Base-by-base conservation (phyloP, 2,113 vertebrate genomes). In the Fregata magnificens region DNA sequence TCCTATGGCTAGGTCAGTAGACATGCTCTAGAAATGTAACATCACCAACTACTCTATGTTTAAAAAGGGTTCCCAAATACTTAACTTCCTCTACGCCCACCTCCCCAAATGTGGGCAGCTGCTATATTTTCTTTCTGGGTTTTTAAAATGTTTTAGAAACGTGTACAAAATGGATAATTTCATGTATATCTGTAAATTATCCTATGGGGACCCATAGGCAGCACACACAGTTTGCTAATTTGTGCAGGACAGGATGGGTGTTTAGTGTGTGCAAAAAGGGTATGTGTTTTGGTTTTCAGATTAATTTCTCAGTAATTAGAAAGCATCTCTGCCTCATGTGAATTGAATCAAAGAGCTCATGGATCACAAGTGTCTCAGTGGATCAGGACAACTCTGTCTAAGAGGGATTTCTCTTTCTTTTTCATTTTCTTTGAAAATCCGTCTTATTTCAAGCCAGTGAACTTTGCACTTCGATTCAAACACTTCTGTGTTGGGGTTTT, bases 261-360 rank as follows among this genome's bases (percentile, higher is more conserved):
- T 82, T 94, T 90, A 88, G 70, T 80, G 45, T 45, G 70, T 82
- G 53, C 66, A 88, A 86, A 85, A 93, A 80, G 22, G 21, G 19
- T 81, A 32, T 56, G 31, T 82, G 80, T 63, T 86, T 84, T 63
- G 38, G 18, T 67, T 93, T 88, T 62, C 45, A 87, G 77, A 92
- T 79, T 76, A 82, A 88, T 95, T 82, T 93, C 50, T 82, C 29
- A 45, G 81, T 87, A 94, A 94, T 96, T 94, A 94, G 49, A 86
- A 65, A 82, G 62, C 58, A 62, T 89, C 24, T 91, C 29, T 91
- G 77, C 47, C 86, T 92, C 86, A 34, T 89, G 83, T 45, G 94
- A 74, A 79, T 71, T 95, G 78, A 97, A 94, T 72, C 78, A 96
- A 95, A 97, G 62, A 79, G 61, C 81, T 86, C 58, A 50, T 53